Evolutionary conservation across 2,797 vertebrate species (phyloP), one percentile per base, ranked within the genome.

Genomic region (Neosilurus mollespiculum): DNA sequence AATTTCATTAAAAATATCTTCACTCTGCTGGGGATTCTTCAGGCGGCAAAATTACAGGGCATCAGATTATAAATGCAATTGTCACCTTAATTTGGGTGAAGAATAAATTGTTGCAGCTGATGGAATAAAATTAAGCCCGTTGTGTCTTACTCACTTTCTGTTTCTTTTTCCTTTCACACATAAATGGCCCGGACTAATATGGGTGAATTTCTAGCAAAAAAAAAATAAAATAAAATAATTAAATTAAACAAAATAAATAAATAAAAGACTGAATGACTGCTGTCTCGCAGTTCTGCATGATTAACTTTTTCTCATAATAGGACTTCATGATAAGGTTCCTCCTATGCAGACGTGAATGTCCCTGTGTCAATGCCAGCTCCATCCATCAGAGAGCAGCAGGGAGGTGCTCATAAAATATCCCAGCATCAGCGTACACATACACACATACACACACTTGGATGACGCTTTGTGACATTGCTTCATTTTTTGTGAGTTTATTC

Each of bases 1-100:
- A 73, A 83, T 86, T 86, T 87, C 82, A 84, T 88, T 87, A 84
- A 72, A 81, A 81, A 75, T 20, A 85, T 81, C 61, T 70, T 69
- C 20, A 59, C 54, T 71, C 54, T 65, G 58, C 58, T 81, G 82
- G 84, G 73, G 79, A 78, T 84, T 76, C 54, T n/a, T 66, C 59
- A 56, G 82, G 81, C 79, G 58, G 85, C 12, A 6, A 78, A 86
- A 86, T 83, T 86, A 86, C 56, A 79, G 66, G n/a, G 65, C 54
- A 78, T 56, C 65, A 14, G 66, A 87, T 87, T 81, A 87, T 67
- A 88, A 75, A 86, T 81, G 80, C 54, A 73, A 62, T 61, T 81
- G 86, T 84, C 24, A 20, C 20, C 56, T 26, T 34, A 8, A 76
- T 34, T 22, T 18, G 18, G 59, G 22, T 77, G 72, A 84, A 18